Base-by-base conservation (phyloP, 92 coral and sea anemone species). In the Epizoanthus scotinus region DNA sequence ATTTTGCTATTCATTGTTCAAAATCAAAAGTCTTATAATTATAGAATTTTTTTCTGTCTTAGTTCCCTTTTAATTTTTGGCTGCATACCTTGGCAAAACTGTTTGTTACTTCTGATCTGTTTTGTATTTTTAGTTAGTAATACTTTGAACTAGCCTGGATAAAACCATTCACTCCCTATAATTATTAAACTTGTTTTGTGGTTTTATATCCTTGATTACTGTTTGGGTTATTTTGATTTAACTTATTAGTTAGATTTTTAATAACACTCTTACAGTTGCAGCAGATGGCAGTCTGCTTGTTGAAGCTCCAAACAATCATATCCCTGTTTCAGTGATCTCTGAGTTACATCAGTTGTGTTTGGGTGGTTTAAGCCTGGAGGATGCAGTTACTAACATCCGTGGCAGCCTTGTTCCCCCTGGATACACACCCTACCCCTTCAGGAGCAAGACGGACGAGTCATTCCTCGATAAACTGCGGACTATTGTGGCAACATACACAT, bases 341-440 rank as follows among this genome's bases (percentile, higher is more conserved):
- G 54, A 67, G 20, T 49, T 65, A 36, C 53, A 79, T 19, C 63
- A 63, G 14, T 12, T 79, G 71, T 71, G 58, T 38, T 67, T 40
- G 14, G n/a, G 36, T 67, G 65, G 74, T 20, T 25, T 79, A 28
- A 10, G 29, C 19, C 34, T 67, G 67, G 84, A 77, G 57, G 82
- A 79, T 83, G 88, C 86, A 4, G 55, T 84, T 10, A 64, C 88
- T 18, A 44, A 38, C 67, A 69, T 82, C 59, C 34, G 89, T 1
- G 82, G 80, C 42, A 85, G 49, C 13, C 89, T 89, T 22, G 87
- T 85, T 25, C 92, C 92, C 24, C 42, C 84, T 8, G 92, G 89
- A 18, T 75, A 89, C 26, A 49, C 69, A 0, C 89, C 92, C 19
- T 65, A 82, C 61, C 77, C 92, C 29, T 89, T 85, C 82, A 65